Base-by-base conservation (phyloP, 2,113 vertebrate genomes). In the Nothobranchius kuhntae region DNA sequence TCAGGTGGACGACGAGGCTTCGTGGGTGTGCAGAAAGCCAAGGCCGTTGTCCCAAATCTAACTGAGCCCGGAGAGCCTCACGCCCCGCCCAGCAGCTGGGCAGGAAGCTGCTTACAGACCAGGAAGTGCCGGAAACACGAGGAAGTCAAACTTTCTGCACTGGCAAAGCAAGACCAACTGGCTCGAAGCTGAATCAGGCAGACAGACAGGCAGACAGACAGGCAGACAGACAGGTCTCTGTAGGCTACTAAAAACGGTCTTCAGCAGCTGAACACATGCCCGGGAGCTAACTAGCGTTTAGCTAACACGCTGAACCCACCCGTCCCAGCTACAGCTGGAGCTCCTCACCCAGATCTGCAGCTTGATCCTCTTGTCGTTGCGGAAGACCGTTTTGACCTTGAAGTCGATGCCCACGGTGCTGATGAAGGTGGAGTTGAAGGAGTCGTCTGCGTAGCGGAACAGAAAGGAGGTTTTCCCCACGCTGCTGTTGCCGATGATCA, bases 391-490 rank as follows among this genome's bases (percentile, higher is more conserved):
- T 90, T 97, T 97, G 78, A 97, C 95, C 75, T 97, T 97, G 81
- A 97, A 97, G 92, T 97, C 95, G 5, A 97, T 97, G 81, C 96
- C 96, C 75, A 97, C 95, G 0, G 96, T 97, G 89, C 95, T 96
- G 83, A 97, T 94, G 0, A 96, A 97, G 71, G 95, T 95, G 0
- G 96, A 93, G 6, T 94, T 96, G 90, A 96, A 97, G 69, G 95
- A 95, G 86, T 97, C 95, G 0, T 97, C 95, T 0, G 95, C 95
- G 0, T 96, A 96, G 45, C 96, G 95, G 88, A 97, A 97, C 42
- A 97, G 88, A 73, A 97, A 96, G n/a, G 95, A 95, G 0, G 96
- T 97, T 78, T 97, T 97, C 13, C 96, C 96, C 65, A 97, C 95
- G 0, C 95, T 96, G 93, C 95, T 96, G 89, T 96, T 96, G 11